Percentiles rank a stretch among this genome's conserved stretches.
Evolutionary conservation across 2,797 vertebrate species (phyloP).

Genomic region (Etheostoma nigrum): DNA sequence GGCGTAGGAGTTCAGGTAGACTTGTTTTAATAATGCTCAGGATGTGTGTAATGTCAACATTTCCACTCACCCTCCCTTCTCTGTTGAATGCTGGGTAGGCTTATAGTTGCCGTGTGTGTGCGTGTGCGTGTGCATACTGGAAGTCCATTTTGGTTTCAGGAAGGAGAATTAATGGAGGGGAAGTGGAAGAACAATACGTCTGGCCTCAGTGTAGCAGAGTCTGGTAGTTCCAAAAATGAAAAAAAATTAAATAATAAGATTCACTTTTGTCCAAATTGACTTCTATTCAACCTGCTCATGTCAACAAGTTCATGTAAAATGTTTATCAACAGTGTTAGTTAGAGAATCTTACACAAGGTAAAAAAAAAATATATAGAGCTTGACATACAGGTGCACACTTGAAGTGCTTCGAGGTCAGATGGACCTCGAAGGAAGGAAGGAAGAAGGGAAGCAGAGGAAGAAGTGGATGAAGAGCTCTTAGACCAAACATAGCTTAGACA

Average conservation of each 20-base stretch:
- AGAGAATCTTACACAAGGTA: neutral
- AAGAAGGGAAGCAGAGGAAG: conserved; percentile 64
- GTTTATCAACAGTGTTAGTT: neutral
- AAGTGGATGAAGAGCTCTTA: conserved; percentile 43
- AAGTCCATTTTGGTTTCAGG: conserved; percentile 62
- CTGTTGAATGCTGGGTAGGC: conserved; percentile 21
- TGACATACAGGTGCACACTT: neutral
- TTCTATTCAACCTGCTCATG: neutral
- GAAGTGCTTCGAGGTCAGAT: conserved; percentile 7
- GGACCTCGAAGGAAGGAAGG: conserved; percentile 51
- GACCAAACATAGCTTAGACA: conserved; percentile 35
- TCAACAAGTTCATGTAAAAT: neutral
- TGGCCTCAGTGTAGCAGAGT: conserved; percentile 28
- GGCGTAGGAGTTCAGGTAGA: conserved; percentile 21
- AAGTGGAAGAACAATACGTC: conserved; percentile 81
- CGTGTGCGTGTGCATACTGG: conserved; percentile 29
- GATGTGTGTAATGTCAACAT: conserved; percentile 68
- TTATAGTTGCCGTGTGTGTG: conserved; percentile 18
- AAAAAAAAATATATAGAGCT: neutral
- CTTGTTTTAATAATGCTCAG: conserved; percentile 45
- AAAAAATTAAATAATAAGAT: too few relatives aligned
- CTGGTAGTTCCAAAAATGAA: too few relatives aligned
- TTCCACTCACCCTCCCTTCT: conserved; percentile 36
- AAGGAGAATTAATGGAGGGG: conserved; percentile 67
- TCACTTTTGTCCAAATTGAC: neutral